Evolutionary conservation across 2,888 invertebrate genomes (phyloP), one percentile per base, ranked within the genome.

Genomic region (Hypena proboscidalis): DNA sequence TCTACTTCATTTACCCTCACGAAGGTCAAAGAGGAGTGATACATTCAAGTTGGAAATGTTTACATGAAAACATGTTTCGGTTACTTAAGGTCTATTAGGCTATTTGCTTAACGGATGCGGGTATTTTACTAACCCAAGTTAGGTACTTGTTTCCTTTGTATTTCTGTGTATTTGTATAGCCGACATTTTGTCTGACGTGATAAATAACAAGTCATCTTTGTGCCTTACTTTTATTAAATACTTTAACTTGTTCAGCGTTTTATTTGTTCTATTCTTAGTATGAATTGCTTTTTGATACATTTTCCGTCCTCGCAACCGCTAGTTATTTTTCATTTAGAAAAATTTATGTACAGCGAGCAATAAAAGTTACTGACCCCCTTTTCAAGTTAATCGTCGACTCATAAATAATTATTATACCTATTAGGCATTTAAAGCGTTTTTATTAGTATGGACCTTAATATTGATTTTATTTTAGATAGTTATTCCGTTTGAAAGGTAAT

Each of bases 21-120:
- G 34, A 54, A 52, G 44, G 40, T 45, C 44, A 34, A 25, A 51
- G 31, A 43, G 46, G 42, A 47, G 54, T 30, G 8, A 34, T 50
- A 41, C 38, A 44, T 61, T 55, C 50, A 58, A 50, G 47, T 49
- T 42, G 23, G 49, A 50, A 43, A 54, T 46, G 55, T 60, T 58
- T 47, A 51, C 51, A 65, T 43, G 55, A 66, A 71, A 74, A 68
- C 68, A 70, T 70, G 68, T 67, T 74, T 67, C 64, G 60, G 64
- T 70, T 65, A 60, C 63, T 56, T 63, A 44, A 52, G 37, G 30
- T n/a, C 46, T 53, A 47, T 66, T 62, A 44, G 38, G 49, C 47
- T 74, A 64, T 72, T 72, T 70, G 54, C 53, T 58, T 57, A 54
- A 58, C 40, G 32, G 34, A 52, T 63, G 46, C 52, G 56, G 53